A percentile compares a stretch with the other conserved stretches of the same genome.
Conservation (phyloP, 2,888 invertebrate species). For the Teinopalpus imperialis region DNA sequence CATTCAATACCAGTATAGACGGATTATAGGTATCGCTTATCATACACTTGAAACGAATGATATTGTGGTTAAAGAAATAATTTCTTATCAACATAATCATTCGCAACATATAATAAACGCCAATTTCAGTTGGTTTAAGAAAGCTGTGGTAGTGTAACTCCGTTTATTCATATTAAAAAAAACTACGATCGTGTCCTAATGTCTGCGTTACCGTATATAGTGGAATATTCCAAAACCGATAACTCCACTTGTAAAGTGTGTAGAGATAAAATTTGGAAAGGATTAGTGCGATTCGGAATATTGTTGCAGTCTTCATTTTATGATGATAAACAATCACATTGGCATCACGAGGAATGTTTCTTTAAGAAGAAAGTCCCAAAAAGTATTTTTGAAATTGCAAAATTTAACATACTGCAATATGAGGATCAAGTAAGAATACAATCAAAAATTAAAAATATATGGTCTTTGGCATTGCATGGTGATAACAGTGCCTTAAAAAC, state of each 20-base stretch:
- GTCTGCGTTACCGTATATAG: constrained; percentile 7
- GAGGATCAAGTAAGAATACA: constrained; percentile 3
- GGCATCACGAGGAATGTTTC: constrained; percentile 18
- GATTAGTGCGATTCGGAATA: constrained; percentile 8
- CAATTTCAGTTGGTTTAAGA: neutral
- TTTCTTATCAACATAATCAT: neutral
- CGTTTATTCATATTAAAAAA: neutral
- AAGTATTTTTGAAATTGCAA: constrained; percentile 10
- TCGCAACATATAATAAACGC: neutral
- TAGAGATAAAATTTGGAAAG: constrained; percentile 16
- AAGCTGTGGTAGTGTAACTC: neutral
- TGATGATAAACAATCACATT: constrained; percentile 12
- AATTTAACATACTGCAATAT: constrained; percentile 9
- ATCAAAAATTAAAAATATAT: constrained; percentile 5
- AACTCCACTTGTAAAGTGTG: constrained; percentile 16
- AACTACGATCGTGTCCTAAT: neutral
- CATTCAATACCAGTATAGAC: too few species aligned
- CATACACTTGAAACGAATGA: neutral
- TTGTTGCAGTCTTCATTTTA: constrained; percentile 10
- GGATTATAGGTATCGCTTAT: neutral
- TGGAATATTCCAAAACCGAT: constrained; percentile 14
- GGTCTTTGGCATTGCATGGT: neutral
- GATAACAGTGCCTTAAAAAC: neutral
- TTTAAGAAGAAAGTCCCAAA: constrained; percentile 3
- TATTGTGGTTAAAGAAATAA: neutral